Base-by-base conservation (phyloP, 2,113 vertebrate genomes). In the Python bivittatus region DNA sequence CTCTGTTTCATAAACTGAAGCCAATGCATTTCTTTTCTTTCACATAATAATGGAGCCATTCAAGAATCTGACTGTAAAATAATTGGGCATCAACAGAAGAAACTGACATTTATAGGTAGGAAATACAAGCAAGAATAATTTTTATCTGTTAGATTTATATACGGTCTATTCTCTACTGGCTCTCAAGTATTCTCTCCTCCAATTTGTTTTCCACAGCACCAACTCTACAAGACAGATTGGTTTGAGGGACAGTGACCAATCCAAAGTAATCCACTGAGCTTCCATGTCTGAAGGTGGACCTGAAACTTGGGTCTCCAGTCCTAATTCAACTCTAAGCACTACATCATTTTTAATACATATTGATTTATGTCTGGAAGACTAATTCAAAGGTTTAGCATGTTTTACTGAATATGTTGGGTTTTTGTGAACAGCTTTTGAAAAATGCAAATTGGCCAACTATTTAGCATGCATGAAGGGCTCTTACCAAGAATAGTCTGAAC, bases 61-160 rank as follows among this genome's bases (percentile, higher is more conserved):
- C 93, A 56, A 93, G 95, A 97, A 96, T 96, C 94, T 93, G 93
- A 17, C 79, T 7, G 12, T 92, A 79, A 93, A 95, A 96, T 93
- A 94, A 95, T 92, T 92, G 88, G 29, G 27, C n/a, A 48, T 88
- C 38, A 53, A 92, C 17, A 88, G 38, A 83, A 48, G 38, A 12
- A 83, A 48, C 33, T 17, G 29, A 60, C 17, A 17, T 13, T 58
- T 79, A 58, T 48, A 12, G 22, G 42, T 42, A n/a, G 83, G 57
- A 64, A 52, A 2, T 84, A 91, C 60, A 91, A 61, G 38, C 72
- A 79, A 42, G 20, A 22, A 79, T 42, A 2, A 79, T 38, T 79
- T 79, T 42, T 38, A 22, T 79, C 72, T 79, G 72, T 42, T 79
- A 42, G 17, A 8, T 22, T 20, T 79, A 5, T 68, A 22, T 42